Conservation (phyloP, 1,140 invertebrate species). For the Muscidifurax raptorellus region DNA sequence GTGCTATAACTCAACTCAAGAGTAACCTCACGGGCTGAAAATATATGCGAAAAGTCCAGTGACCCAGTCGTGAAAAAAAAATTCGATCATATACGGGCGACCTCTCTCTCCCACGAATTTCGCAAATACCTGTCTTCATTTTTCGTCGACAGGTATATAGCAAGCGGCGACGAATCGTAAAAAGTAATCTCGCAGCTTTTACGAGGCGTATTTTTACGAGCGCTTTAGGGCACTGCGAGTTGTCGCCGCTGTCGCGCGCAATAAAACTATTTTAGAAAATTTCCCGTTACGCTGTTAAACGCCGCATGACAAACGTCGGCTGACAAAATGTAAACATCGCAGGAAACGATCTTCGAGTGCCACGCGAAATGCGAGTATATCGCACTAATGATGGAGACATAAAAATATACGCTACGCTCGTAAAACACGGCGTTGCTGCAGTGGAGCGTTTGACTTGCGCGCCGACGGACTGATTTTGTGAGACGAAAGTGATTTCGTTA, state of each 20-base stretch:
- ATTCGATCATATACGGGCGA: neutral
- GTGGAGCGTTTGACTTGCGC: neutral
- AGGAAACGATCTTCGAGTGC: conserved; percentile 15
- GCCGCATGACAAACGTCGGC: conserved; percentile 8
- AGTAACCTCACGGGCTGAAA: too few species aligned
- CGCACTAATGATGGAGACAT: conserved; percentile 27
- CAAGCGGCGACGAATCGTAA: conserved; percentile 37
- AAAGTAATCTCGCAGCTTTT: conserved; percentile 47
- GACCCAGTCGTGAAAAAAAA: neutral
- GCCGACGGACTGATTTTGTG: neutral
- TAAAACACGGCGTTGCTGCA: neutral
- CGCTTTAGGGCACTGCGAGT: conserved; percentile 28
- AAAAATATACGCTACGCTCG: conserved; percentile 31
- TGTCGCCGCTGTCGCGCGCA: conserved; percentile 19
- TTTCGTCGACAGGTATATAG: conserved; percentile 43
- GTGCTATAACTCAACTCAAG: too few species aligned
- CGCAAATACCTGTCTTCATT: conserved; percentile 46
- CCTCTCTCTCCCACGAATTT: neutral
- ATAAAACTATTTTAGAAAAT: conserved; percentile 50
- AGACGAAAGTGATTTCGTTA: neutral
- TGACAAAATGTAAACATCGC: conserved; percentile 29
- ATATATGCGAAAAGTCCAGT: conserved; percentile 7
- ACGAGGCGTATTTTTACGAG: conserved; percentile 46
- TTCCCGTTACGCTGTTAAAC: conserved; percentile 29
- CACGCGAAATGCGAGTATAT: conserved; percentile 1